Evolutionary conservation across 2,888 invertebrate genomes (phyloP), one percentile per base, ranked within the genome.

Genomic region (Venusia cambrica): DNA sequence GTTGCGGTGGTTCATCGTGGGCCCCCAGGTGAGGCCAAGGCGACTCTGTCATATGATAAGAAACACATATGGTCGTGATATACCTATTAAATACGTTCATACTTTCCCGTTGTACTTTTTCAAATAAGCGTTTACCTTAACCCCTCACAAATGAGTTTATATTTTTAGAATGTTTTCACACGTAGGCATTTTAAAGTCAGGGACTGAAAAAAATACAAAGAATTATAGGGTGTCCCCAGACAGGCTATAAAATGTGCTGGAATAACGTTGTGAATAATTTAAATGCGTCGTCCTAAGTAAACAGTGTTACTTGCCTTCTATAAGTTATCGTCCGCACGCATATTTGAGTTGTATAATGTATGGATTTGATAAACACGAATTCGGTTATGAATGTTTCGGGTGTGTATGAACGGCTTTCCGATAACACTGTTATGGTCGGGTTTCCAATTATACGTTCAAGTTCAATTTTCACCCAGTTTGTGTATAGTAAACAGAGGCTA

Each of bases 201-300:
- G 48, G 49, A 46, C n/a, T 52, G 51, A 52, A 54, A 53, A 60
- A 57, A 62, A 56, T 57, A 64, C 56, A 60, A 59, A 57, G 58
- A 63, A 61, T 58, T 66, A 64, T 62, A 49, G 57, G 57, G 57
- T 58, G 57, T 51, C 65, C 60, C 60, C 62, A 62, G 65, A 69
- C 67, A 63, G 50, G 62, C 61, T 57, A 67, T 72, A 71, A 68
- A 35, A 69, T 72, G 68, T 70, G 67, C 70, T 67, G 58, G 69
- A 55, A 63, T 64, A 66, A 60, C 62, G 56, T 58, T 58, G 61
- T 68, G 70, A 74, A 75, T 77, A 77, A 74, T 73, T 76, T 73
- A 73, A 67, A 52, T 57, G 57, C 47, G 52, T 48, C 50, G 66
- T 57, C 75, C 77, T 73, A 73, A 78, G 65, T 52, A 67, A 76